These are phyloP conservation scores for Rhabdomys dilectus DNA, from an alignment of 2,113 vertebrate genomes.

Conservation along the genomic window DNA sequence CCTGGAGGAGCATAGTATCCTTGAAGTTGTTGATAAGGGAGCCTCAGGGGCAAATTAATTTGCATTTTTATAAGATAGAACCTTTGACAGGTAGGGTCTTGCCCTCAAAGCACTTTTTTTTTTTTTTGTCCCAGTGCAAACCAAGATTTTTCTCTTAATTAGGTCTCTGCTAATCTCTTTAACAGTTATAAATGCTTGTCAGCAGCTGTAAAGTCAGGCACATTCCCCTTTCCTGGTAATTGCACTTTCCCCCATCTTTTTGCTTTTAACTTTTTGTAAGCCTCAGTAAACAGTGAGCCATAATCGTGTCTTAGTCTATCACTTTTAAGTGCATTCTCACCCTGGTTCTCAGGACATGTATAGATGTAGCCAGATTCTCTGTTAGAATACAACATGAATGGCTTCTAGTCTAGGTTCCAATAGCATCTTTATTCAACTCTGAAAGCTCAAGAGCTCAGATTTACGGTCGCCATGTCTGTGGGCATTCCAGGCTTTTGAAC, in stretches of 20 bases:
- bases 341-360: neutral
- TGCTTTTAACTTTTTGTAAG: neutral
- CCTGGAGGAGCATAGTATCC: neutral
- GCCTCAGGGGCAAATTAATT: neutral
- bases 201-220: too few species aligned
- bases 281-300: neutral
- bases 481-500: neutral
- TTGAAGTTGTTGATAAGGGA: neutral
- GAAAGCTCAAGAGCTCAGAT: neutral
- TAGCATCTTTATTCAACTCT: neutral
- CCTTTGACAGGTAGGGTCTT: neutral
- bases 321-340: neutral
- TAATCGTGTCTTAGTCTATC: neutral
- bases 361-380: too few species aligned
- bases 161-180: neutral
- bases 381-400: neutral
- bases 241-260: neutral
- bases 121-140: neutral
- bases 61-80: neutral
- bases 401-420: neutral
- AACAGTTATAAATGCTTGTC: neutral
- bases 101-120: neutral
- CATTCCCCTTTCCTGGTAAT: neutral
- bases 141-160: neutral
- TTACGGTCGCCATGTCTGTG: neutral